Evolutionary conservation across 2,797 vertebrate genomes (phyloP).

Genomic region (Spondyliosoma cantharus): DNA sequence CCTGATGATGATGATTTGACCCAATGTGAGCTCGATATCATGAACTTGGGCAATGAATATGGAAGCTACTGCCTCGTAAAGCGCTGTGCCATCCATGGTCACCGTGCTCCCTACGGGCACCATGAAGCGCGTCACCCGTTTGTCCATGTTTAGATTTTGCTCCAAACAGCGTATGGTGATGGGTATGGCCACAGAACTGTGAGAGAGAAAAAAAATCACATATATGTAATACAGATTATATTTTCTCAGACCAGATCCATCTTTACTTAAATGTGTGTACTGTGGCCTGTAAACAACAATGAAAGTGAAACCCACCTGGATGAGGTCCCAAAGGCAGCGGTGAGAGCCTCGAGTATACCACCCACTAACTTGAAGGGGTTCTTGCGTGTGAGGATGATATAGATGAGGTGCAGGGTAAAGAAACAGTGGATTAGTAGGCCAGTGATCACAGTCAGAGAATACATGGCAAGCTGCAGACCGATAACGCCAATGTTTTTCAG

Average conservation of each 20-base stretch:
- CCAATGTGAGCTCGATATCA: neutral
- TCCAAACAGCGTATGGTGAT: conserved; percentile 89
- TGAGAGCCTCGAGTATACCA: conserved; percentile 86
- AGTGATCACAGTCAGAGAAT: neutral
- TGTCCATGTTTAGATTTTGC: conserved; percentile 86
- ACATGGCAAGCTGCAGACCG: conserved; percentile 86
- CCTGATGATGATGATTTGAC: conserved; percentile 12
- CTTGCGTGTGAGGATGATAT: conserved; percentile 84
- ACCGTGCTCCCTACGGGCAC: conserved; percentile 87
- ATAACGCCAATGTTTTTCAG: conserved; percentile 86
- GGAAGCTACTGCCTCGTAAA: conserved; percentile 89
- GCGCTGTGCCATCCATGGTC: conserved; percentile 89
- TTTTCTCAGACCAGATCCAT: neutral
- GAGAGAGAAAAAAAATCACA: conserved; percentile 21
- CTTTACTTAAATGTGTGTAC: neutral
- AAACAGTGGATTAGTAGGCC: conserved; percentile 63
- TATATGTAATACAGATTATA: neutral
- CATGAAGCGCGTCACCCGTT: conserved; percentile 87
- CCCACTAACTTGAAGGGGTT: conserved; percentile 88
- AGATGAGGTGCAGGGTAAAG: conserved; percentile 86
- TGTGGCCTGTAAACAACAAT: neutral
- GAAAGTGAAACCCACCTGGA: conserved; percentile 26
- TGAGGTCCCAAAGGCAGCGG: conserved; percentile 88
- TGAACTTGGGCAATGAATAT: conserved; percentile 84
- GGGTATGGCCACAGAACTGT: conserved; percentile 87